Conservation (phyloP, 2,888 invertebrate species). For the Parascotia fuliginaria region DNA sequence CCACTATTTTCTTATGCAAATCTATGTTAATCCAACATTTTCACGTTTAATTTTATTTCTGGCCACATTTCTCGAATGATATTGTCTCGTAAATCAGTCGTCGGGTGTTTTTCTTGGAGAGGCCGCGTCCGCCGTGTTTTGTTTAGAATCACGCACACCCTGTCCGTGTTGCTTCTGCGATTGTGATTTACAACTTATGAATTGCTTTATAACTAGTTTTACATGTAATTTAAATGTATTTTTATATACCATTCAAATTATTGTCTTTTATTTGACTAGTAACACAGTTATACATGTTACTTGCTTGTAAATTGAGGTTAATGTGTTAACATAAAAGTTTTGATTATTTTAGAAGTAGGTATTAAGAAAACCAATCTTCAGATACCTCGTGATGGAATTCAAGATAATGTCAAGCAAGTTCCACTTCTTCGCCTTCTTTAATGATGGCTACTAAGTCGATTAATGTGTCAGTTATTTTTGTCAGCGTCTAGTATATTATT, state of each 20-base stretch:
- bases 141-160: conserved; percentile 84
- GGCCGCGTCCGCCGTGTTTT: conserved; percentile 72
- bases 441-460: no score
- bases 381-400: no score
- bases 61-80: conserved; percentile 80
- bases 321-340: background rate
- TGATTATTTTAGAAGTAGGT: no score
- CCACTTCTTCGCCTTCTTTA: no score
- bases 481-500: no score
- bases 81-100: conserved; percentile 84
- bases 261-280: conserved; percentile 12
- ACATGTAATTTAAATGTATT: conserved; percentile 52
- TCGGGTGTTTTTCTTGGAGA: conserved; percentile 82
- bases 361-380: no score
- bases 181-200: conserved; percentile 76
- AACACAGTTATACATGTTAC: conserved; percentile 1
- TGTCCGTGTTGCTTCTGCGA: conserved; percentile 66
- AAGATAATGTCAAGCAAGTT: no score
- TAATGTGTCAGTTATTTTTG: no score
- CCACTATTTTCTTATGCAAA: conserved; percentile 57
- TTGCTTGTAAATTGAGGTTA: background rate
- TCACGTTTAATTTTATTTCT: conserved; percentile 78
- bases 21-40: conserved; percentile 72
- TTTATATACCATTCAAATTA: conserved; percentile 35
- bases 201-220: conserved; percentile 63